Conservation (phyloP, 2,888 invertebrate species). For the Yponomeuta sedellus region DNA sequence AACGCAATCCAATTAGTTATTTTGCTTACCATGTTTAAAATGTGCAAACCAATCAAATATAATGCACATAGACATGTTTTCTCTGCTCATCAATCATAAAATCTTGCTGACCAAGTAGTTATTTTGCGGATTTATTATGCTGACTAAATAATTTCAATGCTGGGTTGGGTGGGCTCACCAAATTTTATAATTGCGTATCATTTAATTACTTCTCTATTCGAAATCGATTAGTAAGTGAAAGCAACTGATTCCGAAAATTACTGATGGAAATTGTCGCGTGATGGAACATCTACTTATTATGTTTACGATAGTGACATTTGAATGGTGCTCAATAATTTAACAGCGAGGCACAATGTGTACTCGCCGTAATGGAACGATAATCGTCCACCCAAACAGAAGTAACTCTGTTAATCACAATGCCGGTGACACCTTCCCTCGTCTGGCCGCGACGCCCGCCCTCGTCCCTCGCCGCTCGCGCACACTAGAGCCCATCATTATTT, state of each 20-base stretch:
- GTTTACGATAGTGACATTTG: constrained; percentile 43
- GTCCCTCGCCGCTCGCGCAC: constrained; percentile 44
- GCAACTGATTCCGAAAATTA: constrained; percentile 28
- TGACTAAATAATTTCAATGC: no score
- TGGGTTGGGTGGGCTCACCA: no score
- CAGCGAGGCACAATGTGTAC: constrained; percentile 59
- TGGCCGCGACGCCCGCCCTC: constrained; percentile 28
- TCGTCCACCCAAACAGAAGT: constrained; percentile 72
- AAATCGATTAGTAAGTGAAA: not conserved
- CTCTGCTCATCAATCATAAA: no score
- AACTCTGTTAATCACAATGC: constrained; percentile 71
- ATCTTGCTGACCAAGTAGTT: no score
- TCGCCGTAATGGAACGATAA: constrained; percentile 71
- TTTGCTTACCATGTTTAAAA: no score
- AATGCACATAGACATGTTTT: no score
- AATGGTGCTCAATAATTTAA: constrained; percentile 61
- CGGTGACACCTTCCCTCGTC: constrained; percentile 54
- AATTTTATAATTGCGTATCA: no score
- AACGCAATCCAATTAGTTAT: no score
- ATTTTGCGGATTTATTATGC: no score
- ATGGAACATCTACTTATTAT: constrained; percentile 22
- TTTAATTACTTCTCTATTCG: no score
- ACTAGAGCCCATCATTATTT: constrained; percentile 59
- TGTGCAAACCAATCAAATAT: no score
- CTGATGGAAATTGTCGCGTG: constrained; percentile 27